Conservation (phyloP, 2,113 vertebrate species). For the Piaya cayana region DNA sequence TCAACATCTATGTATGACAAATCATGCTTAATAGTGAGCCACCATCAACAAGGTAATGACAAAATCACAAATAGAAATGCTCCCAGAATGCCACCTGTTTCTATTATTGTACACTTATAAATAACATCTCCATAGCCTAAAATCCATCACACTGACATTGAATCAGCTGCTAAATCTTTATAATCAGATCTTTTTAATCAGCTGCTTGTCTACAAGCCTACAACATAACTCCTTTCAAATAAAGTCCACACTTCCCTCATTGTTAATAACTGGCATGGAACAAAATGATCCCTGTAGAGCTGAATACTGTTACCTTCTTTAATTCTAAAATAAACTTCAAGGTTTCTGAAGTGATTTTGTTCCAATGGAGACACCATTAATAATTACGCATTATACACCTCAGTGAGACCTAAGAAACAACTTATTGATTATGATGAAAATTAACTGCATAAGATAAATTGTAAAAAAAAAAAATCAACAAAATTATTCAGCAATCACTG, state of each 20-base stretch:
- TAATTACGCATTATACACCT: background rate
- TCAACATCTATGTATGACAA: background rate
- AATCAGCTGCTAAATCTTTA: background rate
- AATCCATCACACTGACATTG: background rate
- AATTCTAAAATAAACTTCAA: background rate
- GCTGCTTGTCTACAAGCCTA: background rate
- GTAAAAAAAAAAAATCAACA: background rate
- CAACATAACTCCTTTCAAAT: background rate
- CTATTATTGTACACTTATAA: background rate
- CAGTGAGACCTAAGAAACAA: background rate
- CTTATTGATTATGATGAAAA: background rate
- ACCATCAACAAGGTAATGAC: background rate
- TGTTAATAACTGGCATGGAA: background rate
- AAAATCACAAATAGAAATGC: background rate
- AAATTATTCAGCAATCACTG: background rate
- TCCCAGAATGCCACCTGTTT: background rate
- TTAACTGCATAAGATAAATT: background rate
- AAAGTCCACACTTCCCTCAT: background rate
- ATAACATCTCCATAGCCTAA: background rate
- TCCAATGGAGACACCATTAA: background rate
- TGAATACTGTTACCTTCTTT: background rate
- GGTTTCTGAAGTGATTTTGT: background rate
- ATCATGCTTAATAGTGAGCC: background rate
- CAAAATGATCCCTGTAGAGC: background rate
- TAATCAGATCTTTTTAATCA: background rate